Conservation (phyloP, 2,888 invertebrate species). For the Pseudolycoriella hygida region DNA sequence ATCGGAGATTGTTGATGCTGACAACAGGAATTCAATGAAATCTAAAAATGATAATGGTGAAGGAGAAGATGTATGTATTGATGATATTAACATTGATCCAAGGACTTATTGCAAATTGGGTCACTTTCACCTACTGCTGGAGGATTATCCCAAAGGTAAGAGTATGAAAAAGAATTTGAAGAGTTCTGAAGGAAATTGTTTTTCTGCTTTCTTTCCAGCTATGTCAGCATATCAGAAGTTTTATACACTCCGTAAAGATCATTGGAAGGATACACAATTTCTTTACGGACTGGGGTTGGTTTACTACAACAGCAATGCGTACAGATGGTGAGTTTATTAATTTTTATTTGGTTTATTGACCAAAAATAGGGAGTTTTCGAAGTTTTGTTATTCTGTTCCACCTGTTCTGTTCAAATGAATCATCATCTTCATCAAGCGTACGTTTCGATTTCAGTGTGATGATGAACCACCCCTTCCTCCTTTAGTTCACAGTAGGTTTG, state of each 20-base stretch:
- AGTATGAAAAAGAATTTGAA: not conserved
- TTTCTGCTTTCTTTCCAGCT: conserved; percentile 41
- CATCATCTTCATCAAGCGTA: no score
- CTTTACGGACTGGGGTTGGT: conserved; percentile 89
- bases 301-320: conserved; percentile 92
- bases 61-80: conserved; percentile 31
- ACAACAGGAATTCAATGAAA: not conserved
- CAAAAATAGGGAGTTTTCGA: conserved; percentile 6
- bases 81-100: conserved; percentile 65
- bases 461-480: no score
- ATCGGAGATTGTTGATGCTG: no score
- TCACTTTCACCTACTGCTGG: conserved; percentile 82
- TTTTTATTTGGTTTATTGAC: not conserved
- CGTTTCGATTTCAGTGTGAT: no score
- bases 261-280: conserved; percentile 81
- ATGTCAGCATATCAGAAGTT: conserved; percentile 95
- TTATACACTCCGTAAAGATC: conserved; percentile 55
- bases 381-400: no score
- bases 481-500: no score
- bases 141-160: conserved; percentile 87
- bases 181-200: not conserved
- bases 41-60: not conserved
- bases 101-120: conserved; percentile 89
- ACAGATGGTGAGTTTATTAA: conserved; percentile 68
- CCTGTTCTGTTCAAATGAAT: no score